These are phyloP conservation scores for Linnaemya vulpina DNA, from an alignment of 2,888 invertebrate species.

Conservation along the genomic window DNA sequence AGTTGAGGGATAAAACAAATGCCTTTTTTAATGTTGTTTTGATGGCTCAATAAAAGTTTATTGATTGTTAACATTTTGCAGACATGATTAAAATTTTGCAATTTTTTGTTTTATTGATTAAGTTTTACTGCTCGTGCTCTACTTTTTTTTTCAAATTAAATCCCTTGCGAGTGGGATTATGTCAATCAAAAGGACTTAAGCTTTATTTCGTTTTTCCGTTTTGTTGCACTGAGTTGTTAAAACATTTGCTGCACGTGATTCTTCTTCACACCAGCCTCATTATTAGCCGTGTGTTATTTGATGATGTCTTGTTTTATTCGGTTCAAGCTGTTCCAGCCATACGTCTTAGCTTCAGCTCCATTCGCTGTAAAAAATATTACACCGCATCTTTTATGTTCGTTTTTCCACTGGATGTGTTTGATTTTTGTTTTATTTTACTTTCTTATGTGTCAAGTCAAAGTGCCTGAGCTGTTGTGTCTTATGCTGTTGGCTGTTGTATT, in stretches of 20 bases:
- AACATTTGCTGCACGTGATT: slow-evolving; percentile 64
- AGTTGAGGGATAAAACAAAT: slow-evolving; percentile 27
- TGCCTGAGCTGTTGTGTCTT: slow-evolving; percentile 45
- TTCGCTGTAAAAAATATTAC: neutral
- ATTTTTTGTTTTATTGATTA: slow-evolving; percentile 17
- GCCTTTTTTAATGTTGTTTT: slow-evolving; percentile 1
- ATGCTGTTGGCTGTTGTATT: slow-evolving; percentile 38
- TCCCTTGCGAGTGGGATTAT: slow-evolving; percentile 73
- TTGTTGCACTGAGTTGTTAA: slow-evolving; percentile 28
- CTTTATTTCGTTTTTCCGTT: slow-evolving; percentile 18
- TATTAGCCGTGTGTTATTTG: slow-evolving; percentile 34
- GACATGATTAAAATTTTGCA: slow-evolving; percentile 39
- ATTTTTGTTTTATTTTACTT: neutral
- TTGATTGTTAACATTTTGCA: slow-evolving; percentile 53
- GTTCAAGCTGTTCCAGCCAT: slow-evolving; percentile 31
- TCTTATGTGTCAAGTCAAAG: slow-evolving; percentile 61
- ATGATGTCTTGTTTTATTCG: slow-evolving; percentile 52
- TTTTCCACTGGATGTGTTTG: neutral
- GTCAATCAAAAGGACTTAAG: slow-evolving; percentile 75
- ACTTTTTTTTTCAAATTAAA: slow-evolving; percentile 47
- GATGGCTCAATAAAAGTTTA: slow-evolving; percentile 31
- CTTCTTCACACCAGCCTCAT: slow-evolving; percentile 54
- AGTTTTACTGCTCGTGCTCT: slow-evolving; percentile 32
- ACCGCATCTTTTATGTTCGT: neutral
- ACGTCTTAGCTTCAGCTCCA: slow-evolving; percentile 37